Conservation (phyloP, 2,888 invertebrate species). For the Oligia strigilis region DNA sequence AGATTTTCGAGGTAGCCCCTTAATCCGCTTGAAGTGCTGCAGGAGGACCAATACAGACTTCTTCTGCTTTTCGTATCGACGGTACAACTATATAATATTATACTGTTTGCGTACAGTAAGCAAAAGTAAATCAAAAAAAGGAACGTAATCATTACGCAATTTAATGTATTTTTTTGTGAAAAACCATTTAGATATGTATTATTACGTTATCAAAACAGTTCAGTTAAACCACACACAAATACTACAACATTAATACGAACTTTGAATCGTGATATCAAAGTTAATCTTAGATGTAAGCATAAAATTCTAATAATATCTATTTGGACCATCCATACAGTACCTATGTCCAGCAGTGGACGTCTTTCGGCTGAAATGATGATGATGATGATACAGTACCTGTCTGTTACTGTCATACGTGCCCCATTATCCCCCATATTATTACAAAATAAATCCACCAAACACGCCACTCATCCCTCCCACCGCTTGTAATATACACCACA, state of each 20-base stretch:
- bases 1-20: no score
- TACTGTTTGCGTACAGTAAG: not conserved
- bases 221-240: not conserved
- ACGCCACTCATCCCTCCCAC: constrained; percentile 33
- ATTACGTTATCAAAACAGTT: not conserved
- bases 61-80: no score
- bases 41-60: not conserved
- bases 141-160: not conserved
- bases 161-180: no score
- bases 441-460: constrained; percentile 33
- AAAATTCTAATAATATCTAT: not conserved
- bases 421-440: constrained; percentile 1
- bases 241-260: not conserved
- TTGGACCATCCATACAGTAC: not conserved
- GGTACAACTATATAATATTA: no score
- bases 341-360: no score
- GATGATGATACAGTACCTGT: not conserved
- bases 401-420: not conserved
- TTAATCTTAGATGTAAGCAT: not conserved
- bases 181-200: no score
- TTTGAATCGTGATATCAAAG: not conserved
- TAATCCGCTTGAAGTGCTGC: no score
- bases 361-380: no score
- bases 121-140: not conserved
- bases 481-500: constrained; percentile 58